Evolutionary conservation across 2,113 vertebrate species (phyloP).

Genomic region (Zosterops pallidus): DNA sequence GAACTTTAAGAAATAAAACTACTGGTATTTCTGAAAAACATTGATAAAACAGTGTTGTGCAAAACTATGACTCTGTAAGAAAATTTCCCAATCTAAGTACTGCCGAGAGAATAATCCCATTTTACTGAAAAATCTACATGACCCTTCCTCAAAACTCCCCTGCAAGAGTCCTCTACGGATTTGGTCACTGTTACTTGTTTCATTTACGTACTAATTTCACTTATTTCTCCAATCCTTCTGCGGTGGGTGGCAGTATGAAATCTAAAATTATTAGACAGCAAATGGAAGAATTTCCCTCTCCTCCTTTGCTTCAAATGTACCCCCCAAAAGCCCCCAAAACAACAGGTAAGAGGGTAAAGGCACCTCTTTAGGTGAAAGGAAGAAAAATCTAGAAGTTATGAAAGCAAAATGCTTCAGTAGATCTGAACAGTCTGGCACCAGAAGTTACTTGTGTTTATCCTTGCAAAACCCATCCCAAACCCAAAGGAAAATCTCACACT

Average conservation of each 20-base stretch:
- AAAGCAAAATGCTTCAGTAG: background rate
- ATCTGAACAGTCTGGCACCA: background rate
- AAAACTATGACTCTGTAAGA: background rate
- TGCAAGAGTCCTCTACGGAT: background rate
- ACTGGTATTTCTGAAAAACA: background rate
- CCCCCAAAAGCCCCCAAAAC: background rate
- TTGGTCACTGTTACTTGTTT: background rate
- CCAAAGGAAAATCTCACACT: slow-evolving; percentile 3
- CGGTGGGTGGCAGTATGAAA: background rate
- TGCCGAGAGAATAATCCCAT: background rate
- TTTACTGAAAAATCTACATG: background rate
- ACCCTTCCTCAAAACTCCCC: background rate
- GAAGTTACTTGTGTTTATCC: background rate
- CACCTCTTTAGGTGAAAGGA: background rate
- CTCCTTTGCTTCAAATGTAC: background rate
- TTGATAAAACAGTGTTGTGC: background rate
- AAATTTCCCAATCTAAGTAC: background rate
- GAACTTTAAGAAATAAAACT: background rate
- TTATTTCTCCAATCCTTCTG: background rate
- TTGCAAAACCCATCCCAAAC: background rate
- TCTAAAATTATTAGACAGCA: background rate
- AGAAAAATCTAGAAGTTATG: background rate
- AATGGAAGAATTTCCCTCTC: background rate
- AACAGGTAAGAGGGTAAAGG: background rate
- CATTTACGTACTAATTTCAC: background rate